Percentiles rank a stretch among this genome's conserved stretches.
Evolutionary conservation across 2,797 vertebrate species (phyloP).

Genomic region (Gadopsis bispinosus): DNA sequence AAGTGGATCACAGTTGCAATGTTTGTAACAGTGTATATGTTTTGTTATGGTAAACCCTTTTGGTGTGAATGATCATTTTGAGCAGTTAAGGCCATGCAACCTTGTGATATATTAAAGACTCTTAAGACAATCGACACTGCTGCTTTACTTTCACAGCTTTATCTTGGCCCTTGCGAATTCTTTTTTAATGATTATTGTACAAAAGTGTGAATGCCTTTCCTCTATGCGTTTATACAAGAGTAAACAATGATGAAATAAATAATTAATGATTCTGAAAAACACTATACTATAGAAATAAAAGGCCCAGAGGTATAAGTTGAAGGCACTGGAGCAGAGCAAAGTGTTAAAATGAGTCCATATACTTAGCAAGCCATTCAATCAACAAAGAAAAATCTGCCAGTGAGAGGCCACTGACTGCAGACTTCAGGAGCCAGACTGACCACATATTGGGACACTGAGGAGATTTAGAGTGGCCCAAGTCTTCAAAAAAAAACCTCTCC

Average conservation of each 20-base stretch:
- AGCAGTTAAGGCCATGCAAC: background rate
- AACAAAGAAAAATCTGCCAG: constrained; percentile 75
- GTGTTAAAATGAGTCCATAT: constrained; percentile 67
- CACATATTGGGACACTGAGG: constrained; percentile 72
- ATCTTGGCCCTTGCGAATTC: constrained; percentile 15
- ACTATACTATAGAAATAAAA: constrained; percentile 21
- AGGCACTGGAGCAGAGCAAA: constrained; percentile 51
- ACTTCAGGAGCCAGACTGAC: constrained; percentile 79
- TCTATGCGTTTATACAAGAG: background rate
- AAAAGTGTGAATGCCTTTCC: background rate
- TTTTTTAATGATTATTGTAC: constrained; percentile 2
- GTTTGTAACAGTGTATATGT: background rate
- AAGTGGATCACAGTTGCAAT: background rate
- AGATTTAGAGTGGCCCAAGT: constrained; percentile 70
- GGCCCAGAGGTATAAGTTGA: constrained; percentile 23
- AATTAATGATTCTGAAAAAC: constrained; percentile 23
- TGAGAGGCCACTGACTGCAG: constrained; percentile 73
- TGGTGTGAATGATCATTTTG: background rate
- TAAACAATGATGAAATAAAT: constrained; percentile 14
- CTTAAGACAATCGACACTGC: constrained; percentile 8
- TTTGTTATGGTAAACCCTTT: constrained; percentile 14
- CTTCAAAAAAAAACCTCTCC: constrained; percentile 77
- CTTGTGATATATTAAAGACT: background rate
- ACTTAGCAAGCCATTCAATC: constrained; percentile 66
- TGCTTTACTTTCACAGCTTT: constrained; percentile 7